Evolutionary conservation across 1,140 invertebrate species (phyloP).

Genomic region (Colletes latitarsis): DNA sequence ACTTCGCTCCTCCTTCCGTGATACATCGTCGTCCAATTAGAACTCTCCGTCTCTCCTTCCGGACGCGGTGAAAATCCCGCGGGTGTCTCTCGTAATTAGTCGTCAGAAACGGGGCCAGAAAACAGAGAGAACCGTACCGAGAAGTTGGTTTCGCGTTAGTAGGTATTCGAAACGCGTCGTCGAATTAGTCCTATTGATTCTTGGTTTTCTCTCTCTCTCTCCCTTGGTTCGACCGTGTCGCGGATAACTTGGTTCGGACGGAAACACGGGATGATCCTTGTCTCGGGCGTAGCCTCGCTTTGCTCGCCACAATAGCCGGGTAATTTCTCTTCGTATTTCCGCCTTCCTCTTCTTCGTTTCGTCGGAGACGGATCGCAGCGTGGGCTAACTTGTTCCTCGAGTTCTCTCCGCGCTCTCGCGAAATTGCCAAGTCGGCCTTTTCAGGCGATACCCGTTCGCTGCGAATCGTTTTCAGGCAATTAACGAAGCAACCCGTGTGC

Average conservation of each 20-base stretch:
- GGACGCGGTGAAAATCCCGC: constrained; percentile 3
- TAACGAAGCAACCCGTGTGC: not conserved
- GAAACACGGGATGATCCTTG: constrained; percentile 46
- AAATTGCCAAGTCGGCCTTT: constrained; percentile 56
- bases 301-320: constrained; percentile 47
- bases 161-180: constrained; percentile 37
- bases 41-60: not conserved
- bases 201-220: not conserved
- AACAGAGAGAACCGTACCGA: constrained; percentile 5
- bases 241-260: constrained; percentile 47
- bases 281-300: constrained; percentile 14
- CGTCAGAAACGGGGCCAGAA: constrained; percentile 25
- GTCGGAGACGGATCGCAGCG: constrained; percentile 13
- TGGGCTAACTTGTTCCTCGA: constrained; percentile 36
- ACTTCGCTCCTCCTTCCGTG: not conserved
- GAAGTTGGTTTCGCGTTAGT: not conserved
- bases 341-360: not conserved
- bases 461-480: constrained; percentile 18
- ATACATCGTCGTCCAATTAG: constrained; percentile 29
- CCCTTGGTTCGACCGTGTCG: not conserved
- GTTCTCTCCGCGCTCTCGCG: constrained; percentile 21
- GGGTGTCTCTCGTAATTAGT: constrained; percentile 19
- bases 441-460: constrained; percentile 20
- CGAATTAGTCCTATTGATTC: constrained; percentile 62
- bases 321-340: constrained; percentile 51